phyloP scores from a whole-genome alignment of 1,140 invertebrate species.

The Aporrectodea caliginosa region DNA sequence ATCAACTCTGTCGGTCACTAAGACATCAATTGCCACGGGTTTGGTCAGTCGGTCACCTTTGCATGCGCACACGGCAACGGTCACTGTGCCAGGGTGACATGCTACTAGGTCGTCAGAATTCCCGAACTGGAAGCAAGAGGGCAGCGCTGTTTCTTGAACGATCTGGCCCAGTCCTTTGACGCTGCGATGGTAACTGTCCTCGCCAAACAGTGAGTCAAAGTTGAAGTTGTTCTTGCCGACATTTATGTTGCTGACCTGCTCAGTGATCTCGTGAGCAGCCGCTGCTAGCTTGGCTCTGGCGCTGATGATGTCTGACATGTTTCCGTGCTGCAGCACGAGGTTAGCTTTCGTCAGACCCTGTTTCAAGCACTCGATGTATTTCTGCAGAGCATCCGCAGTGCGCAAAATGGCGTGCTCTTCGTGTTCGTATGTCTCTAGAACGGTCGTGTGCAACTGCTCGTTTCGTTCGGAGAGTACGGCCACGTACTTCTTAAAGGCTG shows the following conservation, averaged over 20 bases:
- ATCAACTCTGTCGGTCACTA: background rate
- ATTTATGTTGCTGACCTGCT: background rate
- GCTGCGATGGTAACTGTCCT: background rate
- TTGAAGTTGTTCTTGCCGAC: slow-evolving; percentile 7
- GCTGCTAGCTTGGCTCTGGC: background rate
- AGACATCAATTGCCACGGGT: background rate
- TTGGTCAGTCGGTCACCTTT: slow-evolving; percentile 5
- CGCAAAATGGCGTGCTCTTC: background rate
- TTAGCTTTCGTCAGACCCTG: background rate
- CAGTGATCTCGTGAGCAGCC: background rate
- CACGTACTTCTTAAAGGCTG: slow-evolving; percentile 7
- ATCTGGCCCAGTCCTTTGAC: background rate
- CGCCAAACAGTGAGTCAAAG: slow-evolving; percentile 7
- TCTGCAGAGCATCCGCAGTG: background rate
- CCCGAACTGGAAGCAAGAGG: slow-evolving; percentile 15
- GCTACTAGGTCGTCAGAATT: slow-evolving; percentile 8
- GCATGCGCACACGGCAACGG: slow-evolving; percentile 1
- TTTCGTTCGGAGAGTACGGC: background rate
- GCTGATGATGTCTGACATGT: background rate
- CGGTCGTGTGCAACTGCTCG: background rate
- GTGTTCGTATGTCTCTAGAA: background rate
- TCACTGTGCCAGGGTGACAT: background rate
- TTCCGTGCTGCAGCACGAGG: background rate
- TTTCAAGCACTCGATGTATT: background rate
- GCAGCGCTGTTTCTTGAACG: background rate